phyloP scores from a whole-genome alignment of 2,113 vertebrate genomes.

The Neomonachus schauinslandi region DNA sequence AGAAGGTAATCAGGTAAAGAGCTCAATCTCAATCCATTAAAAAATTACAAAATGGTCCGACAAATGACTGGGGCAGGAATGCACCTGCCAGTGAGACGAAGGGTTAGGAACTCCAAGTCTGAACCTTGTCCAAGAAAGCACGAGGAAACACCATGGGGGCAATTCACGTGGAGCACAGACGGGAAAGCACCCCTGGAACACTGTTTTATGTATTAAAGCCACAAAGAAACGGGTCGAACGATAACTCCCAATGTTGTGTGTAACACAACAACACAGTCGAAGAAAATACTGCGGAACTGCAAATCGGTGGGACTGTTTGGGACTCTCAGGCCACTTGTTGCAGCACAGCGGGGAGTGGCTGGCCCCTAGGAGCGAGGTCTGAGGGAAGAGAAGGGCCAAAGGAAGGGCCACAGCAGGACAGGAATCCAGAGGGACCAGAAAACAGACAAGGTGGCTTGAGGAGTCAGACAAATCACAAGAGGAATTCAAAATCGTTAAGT shows the following conservation, averaged over 20 bases:
- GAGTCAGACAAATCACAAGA: neutral
- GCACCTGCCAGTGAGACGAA: neutral
- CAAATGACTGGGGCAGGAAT: neutral
- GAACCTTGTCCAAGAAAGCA: too few species aligned
- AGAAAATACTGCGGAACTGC: neutral
- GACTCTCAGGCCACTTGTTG: neutral
- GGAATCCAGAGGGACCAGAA: neutral
- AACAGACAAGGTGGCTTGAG: fast-evolving
- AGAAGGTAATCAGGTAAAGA: neutral
- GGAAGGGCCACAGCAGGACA: neutral
- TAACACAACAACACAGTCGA: neutral
- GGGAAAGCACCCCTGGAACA: neutral
- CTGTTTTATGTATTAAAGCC: neutral
- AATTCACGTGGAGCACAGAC: fast-evolving
- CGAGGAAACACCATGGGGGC: neutral
- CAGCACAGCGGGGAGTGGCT: neutral
- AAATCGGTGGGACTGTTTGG: too few species aligned
- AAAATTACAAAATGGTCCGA: neutral
- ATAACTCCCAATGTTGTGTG: neutral
- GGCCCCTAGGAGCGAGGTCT: neutral
- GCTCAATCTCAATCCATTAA: neutral
- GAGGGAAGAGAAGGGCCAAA: neutral
- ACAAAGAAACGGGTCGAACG: neutral
- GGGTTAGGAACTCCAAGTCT: neutral
- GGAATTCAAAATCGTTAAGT: fast-evolving